Base-by-base conservation (phyloP, 1,140 invertebrate genomes). In the Caerostris darwini region DNA sequence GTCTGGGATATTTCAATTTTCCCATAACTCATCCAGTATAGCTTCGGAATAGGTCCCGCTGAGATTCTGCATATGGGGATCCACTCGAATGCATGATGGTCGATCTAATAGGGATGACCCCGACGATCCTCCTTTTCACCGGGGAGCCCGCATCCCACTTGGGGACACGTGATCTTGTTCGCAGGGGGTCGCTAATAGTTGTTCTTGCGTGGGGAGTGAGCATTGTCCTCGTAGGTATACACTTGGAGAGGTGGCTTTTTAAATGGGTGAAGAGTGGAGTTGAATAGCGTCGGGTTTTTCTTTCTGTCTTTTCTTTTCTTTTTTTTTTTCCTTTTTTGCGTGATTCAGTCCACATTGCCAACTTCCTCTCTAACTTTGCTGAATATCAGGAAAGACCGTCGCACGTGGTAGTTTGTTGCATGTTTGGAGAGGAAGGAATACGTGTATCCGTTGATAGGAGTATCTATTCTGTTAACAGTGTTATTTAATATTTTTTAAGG, bases 101-200 rank as follows among this genome's bases (percentile, higher is more conserved):
- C 59, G 87, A 59, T 83, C 81, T 92, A 92, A 82, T 92, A 92
- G 77, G 58, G 67, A 56, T 83, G 90, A 92, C 90, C 90, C 58
- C 77, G 10, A 19, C 77, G 50, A 90, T 64, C 57, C 17, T 17
- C 54, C 59, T 53, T 71, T 56, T 67, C 17, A 12, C n/a, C 3
- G 14, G 64, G 50, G 61, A 71, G 81, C 91, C 91, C 91, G 91
- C 91, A 93, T 93, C 91, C 91, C 89, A 77, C 69, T 81, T 89
- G 89, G 34, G 17, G 58, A 58, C 82, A 87, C 82, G 91, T 93
- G 82, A 83, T 92, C 81, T 7, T 83, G 81, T 61, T 83, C 59
- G 77, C 77, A 83, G 90, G 89, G 90, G 81, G 90, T 12, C 53
- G 34, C 69, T 58, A 58, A 90, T 90, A 90, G 89, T 90, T 81